phyloP scores from a whole-genome alignment of 2,113 vertebrate genomes.

The Tichodroma muraria region DNA sequence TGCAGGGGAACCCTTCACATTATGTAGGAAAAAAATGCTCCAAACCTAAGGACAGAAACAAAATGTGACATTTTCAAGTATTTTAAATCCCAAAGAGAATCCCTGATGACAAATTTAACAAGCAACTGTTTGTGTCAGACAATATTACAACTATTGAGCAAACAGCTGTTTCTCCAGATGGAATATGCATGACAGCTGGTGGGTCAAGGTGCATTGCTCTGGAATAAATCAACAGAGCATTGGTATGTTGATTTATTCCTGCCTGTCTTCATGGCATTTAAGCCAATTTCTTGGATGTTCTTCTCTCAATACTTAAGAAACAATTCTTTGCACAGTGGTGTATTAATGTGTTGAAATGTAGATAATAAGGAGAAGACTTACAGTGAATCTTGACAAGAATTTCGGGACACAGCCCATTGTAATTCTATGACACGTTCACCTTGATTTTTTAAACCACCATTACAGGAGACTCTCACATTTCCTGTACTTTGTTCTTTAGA shows the following conservation, averaged over 20 bases:
- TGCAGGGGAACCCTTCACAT: background rate
- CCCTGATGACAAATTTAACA: background rate
- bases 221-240: background rate
- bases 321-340: background rate
- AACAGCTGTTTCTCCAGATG: slow-evolving; percentile 22
- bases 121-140: slow-evolving; percentile 17
- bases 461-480: background rate
- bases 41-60: background rate
- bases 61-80: background rate
- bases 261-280: background rate
- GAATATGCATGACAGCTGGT: background rate
- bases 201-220: background rate
- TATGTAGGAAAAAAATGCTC: background rate
- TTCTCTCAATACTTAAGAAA: background rate
- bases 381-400: background rate
- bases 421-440: background rate
- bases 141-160: background rate
- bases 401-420: background rate
- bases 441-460: background rate
- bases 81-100: background rate
- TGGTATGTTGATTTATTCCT: background rate
- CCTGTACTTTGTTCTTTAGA: background rate
- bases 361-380: background rate
- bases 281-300: background rate
- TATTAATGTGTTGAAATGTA: background rate